Percentiles rank a stretch among this genome's conserved stretches.
Evolutionary conservation across 2,113 vertebrate genomes (phyloP).

Genomic region (Chaetops frenatus): DNA sequence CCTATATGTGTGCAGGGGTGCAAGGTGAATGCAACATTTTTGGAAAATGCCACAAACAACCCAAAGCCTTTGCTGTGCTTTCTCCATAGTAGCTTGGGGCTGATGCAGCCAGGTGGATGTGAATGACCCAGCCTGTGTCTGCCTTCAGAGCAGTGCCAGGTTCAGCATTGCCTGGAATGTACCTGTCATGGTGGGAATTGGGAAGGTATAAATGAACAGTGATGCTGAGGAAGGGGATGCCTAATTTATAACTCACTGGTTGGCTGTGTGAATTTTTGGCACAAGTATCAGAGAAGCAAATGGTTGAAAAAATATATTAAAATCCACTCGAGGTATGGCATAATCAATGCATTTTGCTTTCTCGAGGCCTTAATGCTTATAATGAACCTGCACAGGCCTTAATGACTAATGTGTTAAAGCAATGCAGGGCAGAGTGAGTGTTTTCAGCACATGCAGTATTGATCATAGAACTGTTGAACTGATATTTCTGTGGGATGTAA

Average conservation of each 20-base stretch:
- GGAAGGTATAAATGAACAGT: not conserved
- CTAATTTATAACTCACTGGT: not conserved
- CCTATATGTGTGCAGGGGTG: not conserved
- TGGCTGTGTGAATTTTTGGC: not conserved
- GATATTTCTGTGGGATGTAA: not conserved
- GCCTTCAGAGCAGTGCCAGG: not conserved
- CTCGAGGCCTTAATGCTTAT: conserved; percentile 29
- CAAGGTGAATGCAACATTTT: not conserved
- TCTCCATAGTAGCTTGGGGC: not conserved
- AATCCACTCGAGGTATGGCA: not conserved
- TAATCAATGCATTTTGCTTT: not conserved
- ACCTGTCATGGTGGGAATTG: not conserved
- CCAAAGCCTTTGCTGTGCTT: conserved; percentile 60
- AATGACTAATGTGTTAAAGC: not conserved
- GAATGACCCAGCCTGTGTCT: not conserved
- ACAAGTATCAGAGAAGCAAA: not conserved
- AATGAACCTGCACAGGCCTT: conserved; percentile 6
- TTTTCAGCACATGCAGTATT: not conserved
- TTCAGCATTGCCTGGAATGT: not conserved
- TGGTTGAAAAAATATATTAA: not conserved
- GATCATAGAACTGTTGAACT: not conserved
- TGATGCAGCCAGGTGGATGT: not conserved
- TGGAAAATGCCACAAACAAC: not conserved
- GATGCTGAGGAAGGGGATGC: not conserved
- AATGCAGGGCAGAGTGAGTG: not conserved